Evolutionary conservation across 2,888 invertebrate species (phyloP), one percentile per base, ranked within the genome.

Genomic region (Byasa hedistus): DNA sequence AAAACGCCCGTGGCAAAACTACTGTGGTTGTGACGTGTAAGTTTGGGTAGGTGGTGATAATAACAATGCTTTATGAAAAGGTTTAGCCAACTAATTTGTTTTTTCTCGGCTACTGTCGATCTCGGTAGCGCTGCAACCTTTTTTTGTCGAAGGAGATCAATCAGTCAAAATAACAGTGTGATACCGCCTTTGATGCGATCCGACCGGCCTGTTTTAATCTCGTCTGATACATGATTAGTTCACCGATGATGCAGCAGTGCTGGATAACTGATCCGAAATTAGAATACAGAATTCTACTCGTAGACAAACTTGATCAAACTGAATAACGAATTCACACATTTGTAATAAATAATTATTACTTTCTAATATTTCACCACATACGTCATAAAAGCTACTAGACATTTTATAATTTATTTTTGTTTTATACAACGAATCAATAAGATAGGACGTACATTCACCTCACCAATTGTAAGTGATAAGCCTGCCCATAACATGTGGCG

Each of bases 121-220:
- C 87, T 88, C 87, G 85, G 91, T 91, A 90, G 90, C 90, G 86
- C 81, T 85, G 88, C 86, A 85, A 84, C 84, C 85, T 86, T 91
- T 91, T 88, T 91, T 90, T 89, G 84, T 82, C 84, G 84, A 72
- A 76, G 78, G 84, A 89, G 91, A 91, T 91, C 91, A 90, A 91
- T 91, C 91, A 91, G 91, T 91, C 91, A 91, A 91, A 91, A 91
- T 91, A 91, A 91, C 91, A 90, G 91, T 91, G 86, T 90, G 91
- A 89, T 91, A 91, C 91, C 89, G 90, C 91, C 91, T 91, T 91
- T 91, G 91, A 91, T 86, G 89, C 82, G 84, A 82, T 87, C 88
- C 90, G 88, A 79, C 83, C 82, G 88, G 84, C 85, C 89, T 89
- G 91, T 89, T 90, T 90, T 89, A 91, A 91, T 90, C 90, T 91